phyloP scores from a whole-genome alignment of 2,888 invertebrate species.

The Sinopyrophorus schimmeli region DNA sequence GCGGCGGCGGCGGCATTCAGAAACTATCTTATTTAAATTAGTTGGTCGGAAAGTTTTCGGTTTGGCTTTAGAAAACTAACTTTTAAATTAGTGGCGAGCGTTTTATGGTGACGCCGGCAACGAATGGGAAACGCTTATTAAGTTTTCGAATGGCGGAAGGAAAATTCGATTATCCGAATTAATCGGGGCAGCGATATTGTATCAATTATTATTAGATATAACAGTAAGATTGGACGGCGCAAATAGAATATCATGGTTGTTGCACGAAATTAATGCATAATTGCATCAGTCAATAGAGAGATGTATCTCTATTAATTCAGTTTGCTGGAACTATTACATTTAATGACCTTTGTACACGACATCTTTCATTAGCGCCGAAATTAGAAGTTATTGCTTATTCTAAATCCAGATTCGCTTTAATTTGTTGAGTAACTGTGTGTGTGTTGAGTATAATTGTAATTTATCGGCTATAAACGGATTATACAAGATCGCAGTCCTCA shows the following conservation, averaged over 20 bases:
- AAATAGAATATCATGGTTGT: constrained; percentile 6
- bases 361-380: constrained; percentile 28
- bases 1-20: too few relatives aligned
- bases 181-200: too few relatives aligned
- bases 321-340: constrained; percentile 27
- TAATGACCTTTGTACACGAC: constrained; percentile 26
- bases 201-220: too few relatives aligned
- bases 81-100: background rate
- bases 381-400: constrained; percentile 29
- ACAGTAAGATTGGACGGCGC: too few relatives aligned
- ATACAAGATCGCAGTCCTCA: constrained; percentile 20
- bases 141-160: too few relatives aligned
- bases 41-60: background rate
- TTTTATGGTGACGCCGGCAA: too few relatives aligned
- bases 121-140: too few relatives aligned
- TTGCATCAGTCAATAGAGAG: constrained; percentile 30
- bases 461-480: constrained; percentile 25
- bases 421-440: constrained; percentile 23
- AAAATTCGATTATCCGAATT: too few relatives aligned
- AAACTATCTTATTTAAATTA: constrained; percentile 5
- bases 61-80: background rate
- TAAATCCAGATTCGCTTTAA: constrained; percentile 30
- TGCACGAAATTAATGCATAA: constrained; percentile 19
- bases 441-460: constrained; percentile 27
- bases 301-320: constrained; percentile 16